phyloP scores from a whole-genome alignment of 2,113 vertebrate species.

The Aldabrachelys gigantea region DNA sequence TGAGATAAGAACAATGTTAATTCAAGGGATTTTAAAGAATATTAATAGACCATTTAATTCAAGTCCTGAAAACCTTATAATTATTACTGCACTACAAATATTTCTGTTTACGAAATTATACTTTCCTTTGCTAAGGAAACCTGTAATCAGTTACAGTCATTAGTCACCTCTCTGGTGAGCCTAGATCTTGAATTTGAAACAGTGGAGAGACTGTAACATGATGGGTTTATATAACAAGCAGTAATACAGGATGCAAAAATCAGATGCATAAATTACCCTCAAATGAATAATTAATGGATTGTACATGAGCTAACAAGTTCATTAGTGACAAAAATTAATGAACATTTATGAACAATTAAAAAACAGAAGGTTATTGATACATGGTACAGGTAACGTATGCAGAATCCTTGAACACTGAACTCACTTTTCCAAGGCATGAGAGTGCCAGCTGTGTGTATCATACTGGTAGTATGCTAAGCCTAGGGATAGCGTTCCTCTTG shows the following conservation, averaged over 20 bases:
- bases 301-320: slow-evolving; percentile 54
- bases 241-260: slow-evolving; percentile 49
- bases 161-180: neutral
- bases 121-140: neutral
- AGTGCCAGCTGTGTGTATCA: neutral
- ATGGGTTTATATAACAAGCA: slow-evolving; percentile 66
- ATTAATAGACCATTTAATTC: neutral
- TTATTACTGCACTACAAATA: neutral
- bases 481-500: neutral
- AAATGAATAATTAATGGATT: slow-evolving; percentile 76
- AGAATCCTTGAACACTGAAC: neutral
- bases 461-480: neutral
- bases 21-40: neutral
- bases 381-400: neutral
- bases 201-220: slow-evolving; percentile 35
- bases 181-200: slow-evolving; percentile 27
- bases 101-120: neutral
- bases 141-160: slow-evolving; percentile 12
- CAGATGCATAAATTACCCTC: slow-evolving; percentile 62
- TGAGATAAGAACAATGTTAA: neutral
- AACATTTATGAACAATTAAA: slow-evolving; percentile 76
- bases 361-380: slow-evolving; percentile 49
- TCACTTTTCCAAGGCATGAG: slow-evolving; percentile 46
- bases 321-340: slow-evolving; percentile 69
- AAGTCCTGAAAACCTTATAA: neutral